Evolutionary conservation across 2,888 invertebrate genomes (phyloP), one percentile per base, ranked within the genome.

Genomic region (Agrotis clavis): DNA sequence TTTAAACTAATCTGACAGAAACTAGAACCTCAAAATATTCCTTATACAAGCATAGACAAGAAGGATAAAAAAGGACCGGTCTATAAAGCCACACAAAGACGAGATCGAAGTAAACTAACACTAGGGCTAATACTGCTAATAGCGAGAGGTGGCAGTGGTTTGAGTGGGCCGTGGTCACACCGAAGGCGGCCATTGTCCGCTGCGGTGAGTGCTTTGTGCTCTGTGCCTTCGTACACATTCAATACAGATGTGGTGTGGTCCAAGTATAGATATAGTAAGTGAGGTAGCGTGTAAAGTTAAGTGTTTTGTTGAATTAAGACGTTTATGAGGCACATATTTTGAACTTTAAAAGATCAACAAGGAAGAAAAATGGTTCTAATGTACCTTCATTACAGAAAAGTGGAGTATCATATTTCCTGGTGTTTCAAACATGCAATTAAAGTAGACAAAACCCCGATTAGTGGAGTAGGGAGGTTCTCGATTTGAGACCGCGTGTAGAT

Each of bases 181-280:
- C 68, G 81, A 64, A 62, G 69, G 62, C 77, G 56, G 75, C 86
- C 75, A 91, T 91, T 91, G 90, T 90, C 87, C 86, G 86, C 86
- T 84, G 84, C 72, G 80, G 86, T 77, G 83, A 85, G 86, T 83
- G 89, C 87, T 87, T 88, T 87, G 88, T 86, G 82, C 81, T 78
- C 76, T 68, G 19, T 78, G 78, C 83, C 84, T 87, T 85, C 84
- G 83, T 84, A 84, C 85, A 85, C 85, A 87, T 90, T 88, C 87
- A 86, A 85, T 85, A 87, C 83, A 63, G 82, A 74, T 67, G 67
- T 16, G 50, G 57, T 48, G n/a, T n/a, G 77, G 77, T 21, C 14
- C 11, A 77, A 71, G 53, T 41, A 65, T 1, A 60, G 75, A 25
- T 25, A 25, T 25, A 25, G 25, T 25, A 25, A 25, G 25, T 25